A percentile compares a stretch with the other conserved stretches of the same genome.
Evolutionary conservation across 2,888 invertebrate genomes (phyloP).

Genomic region (Halocaridina rubra): DNA sequence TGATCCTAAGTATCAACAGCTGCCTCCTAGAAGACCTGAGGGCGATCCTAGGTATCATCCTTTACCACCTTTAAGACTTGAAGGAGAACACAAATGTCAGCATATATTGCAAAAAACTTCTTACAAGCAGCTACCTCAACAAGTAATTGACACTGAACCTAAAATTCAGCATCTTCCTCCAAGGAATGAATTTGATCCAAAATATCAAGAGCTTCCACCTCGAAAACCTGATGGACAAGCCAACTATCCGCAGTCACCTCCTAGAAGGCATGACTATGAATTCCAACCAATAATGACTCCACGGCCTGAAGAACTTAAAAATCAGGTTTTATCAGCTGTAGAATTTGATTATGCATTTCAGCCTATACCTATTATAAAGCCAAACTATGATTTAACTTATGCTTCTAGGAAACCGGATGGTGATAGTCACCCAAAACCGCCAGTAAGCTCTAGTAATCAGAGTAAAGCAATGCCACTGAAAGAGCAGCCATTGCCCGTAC

Average conservation of each 20-base stretch:
- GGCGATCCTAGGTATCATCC: conserved; percentile 15
- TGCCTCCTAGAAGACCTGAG: conserved; percentile 26
- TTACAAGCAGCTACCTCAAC: not conserved
- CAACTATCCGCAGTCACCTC: conserved; percentile 11
- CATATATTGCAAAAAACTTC: not conserved
- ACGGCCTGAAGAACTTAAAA: conserved; percentile 22
- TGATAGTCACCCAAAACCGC: conserved; percentile 30
- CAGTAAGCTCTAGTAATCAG: conserved; percentile 3
- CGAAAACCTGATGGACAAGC: conserved; percentile 9
- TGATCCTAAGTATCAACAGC: conserved; percentile 29
- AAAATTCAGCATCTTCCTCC: conserved; percentile 39
- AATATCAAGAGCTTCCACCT: conserved; percentile 24
- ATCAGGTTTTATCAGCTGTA: not conserved
- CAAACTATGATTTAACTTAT: conserved; percentile 21
- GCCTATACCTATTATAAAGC: conserved; percentile 42
- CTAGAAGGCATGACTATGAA: conserved; percentile 5
- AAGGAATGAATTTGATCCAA: conserved; percentile 23
- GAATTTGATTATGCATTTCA: conserved; percentile 39
- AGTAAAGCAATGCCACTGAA: not conserved
- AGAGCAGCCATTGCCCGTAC: conserved; percentile 10
- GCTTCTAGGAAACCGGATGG: conserved; percentile 24
- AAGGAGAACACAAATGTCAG: not conserved
- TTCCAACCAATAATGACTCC: not conserved
- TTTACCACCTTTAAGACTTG: conserved; percentile 10
- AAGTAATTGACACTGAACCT: not conserved